phyloP scores from a whole-genome alignment of 2,113 vertebrate species.

The Acanthochromis polyacanthus region DNA sequence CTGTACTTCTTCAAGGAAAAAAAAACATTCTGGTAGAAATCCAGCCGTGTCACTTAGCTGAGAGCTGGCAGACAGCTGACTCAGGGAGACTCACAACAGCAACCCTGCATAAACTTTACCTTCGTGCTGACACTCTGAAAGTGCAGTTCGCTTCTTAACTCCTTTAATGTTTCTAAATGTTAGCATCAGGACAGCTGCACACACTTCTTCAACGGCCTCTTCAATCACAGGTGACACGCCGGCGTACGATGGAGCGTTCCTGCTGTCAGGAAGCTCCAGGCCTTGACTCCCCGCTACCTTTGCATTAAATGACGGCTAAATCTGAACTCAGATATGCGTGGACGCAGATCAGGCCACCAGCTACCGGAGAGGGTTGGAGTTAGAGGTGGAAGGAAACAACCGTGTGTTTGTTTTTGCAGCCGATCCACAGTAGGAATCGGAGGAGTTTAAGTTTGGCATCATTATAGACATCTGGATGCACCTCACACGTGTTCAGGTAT shows the following conservation, averaged over 20 bases:
- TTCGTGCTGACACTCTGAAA: constrained; percentile 49
- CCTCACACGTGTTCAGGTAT: too few relatives aligned
- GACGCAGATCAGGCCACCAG: neutral
- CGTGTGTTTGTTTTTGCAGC: too few relatives aligned
- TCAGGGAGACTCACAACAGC: constrained; percentile 20
- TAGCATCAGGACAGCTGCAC: constrained; percentile 47
- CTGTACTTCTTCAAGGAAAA: neutral
- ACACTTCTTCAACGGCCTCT: constrained; percentile 36
- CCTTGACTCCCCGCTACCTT: constrained; percentile 34
- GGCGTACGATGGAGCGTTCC: neutral
- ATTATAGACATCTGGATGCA: too few relatives aligned
- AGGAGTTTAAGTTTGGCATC: too few relatives aligned
- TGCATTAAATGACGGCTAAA: constrained; percentile 20
- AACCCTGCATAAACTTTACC: constrained; percentile 21
- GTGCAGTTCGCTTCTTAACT: constrained; percentile 41
- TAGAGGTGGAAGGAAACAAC: too few relatives aligned
- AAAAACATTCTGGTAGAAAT: constrained; percentile 5
- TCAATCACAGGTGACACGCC: constrained; percentile 49
- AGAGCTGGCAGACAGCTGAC: constrained; percentile 59
- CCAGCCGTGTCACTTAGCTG: constrained; percentile 22
- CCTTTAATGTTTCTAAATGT: constrained; percentile 39
- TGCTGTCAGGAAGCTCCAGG: neutral
- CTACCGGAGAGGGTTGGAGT: too few relatives aligned
- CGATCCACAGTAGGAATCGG: too few relatives aligned
- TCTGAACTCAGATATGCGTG: neutral